These are phyloP conservation scores for Dryobota labecula DNA, from an alignment of 2,888 invertebrate species.

Conservation along the genomic window DNA sequence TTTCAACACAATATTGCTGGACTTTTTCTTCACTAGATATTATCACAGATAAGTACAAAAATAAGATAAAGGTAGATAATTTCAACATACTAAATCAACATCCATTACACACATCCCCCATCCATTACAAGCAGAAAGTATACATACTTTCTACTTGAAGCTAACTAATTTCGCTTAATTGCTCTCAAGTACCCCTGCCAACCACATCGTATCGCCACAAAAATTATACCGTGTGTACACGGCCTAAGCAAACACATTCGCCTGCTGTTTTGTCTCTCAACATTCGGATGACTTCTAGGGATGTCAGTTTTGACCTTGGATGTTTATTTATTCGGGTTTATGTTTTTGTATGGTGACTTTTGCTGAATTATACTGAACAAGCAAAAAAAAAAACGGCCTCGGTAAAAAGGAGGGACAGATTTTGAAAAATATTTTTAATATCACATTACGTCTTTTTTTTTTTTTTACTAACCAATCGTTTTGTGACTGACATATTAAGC, in stretches of 20 bases:
- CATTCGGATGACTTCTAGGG: constrained; percentile 40
- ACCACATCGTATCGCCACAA: constrained; percentile 43
- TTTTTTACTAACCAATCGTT: neutral
- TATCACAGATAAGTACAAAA: neutral
- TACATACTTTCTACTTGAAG: constrained; percentile 17
- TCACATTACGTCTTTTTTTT: neutral
- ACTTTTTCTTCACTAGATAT: too few species aligned
- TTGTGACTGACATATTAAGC: neutral
- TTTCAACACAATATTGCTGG: neutral
- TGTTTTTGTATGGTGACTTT: neutral
- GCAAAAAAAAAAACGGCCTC: too few species aligned
- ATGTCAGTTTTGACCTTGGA: constrained; percentile 15
- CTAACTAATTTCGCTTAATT: constrained; percentile 44
- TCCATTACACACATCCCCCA: constrained; percentile 3
- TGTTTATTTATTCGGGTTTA: neutral
- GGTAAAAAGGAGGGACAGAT: too few species aligned
- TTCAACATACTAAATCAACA: constrained; percentile 19
- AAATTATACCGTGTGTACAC: constrained; percentile 56
- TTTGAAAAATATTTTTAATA: neutral
- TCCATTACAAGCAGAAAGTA: constrained; percentile 16
- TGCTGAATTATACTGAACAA: neutral
- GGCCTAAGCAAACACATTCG: constrained; percentile 61
- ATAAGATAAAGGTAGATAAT: constrained; percentile 3
- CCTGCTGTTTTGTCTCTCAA: constrained; percentile 47
- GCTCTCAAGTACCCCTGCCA: constrained; percentile 36